These are phyloP conservation scores for Larimichthys polyactis DNA, from an alignment of 2,113 vertebrate genomes.

Conservation along the genomic window DNA sequence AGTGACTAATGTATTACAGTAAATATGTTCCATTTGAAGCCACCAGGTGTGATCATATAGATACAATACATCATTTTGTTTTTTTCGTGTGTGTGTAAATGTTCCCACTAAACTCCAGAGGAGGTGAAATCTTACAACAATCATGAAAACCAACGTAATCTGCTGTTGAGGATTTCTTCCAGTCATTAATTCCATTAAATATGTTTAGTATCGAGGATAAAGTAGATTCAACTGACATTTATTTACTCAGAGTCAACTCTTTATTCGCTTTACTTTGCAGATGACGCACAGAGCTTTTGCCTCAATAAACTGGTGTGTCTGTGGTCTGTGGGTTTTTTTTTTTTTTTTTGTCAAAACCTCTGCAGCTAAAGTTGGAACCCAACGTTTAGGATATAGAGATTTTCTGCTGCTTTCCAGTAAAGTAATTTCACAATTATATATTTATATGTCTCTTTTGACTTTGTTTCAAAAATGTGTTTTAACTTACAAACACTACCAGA, in stretches of 20 bases:
- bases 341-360: neutral
- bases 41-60: no score
- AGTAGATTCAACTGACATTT: neutral
- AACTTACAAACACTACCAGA: neutral
- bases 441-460: neutral
- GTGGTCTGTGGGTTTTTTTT: neutral
- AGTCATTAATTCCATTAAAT: no score
- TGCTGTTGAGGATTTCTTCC: no score
- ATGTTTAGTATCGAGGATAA: neutral
- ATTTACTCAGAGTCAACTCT: neutral
- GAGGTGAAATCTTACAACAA: neutral
- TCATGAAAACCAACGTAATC: neutral
- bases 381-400: neutral
- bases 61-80: neutral
- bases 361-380: neutral
- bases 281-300: neutral
- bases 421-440: neutral
- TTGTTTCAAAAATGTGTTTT: neutral
- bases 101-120: neutral
- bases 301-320: neutral
- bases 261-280: neutral
- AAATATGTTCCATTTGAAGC: neutral
- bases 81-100: neutral
- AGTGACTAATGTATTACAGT: neutral
- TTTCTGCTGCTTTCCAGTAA: neutral